Percentiles rank a stretch among this genome's conserved stretches.
Conservation (phyloP, 2,113 vertebrate species). For the Neogobius melanostomus region DNA sequence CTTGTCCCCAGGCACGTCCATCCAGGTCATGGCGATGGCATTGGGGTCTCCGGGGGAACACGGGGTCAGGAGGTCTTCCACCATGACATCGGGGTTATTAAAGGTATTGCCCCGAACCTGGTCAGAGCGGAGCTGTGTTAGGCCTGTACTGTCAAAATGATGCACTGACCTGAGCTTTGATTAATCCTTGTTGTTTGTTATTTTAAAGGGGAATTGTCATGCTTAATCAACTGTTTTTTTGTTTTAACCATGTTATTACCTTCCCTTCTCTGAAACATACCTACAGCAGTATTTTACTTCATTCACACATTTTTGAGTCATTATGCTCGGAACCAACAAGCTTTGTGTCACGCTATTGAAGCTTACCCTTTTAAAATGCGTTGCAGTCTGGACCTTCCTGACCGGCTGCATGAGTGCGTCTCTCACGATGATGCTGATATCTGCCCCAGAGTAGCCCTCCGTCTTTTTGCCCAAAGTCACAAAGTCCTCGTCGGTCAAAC, state of each 20-base stretch:
- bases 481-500: constrained; percentile 81
- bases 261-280: too few species aligned
- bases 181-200: too few species aligned
- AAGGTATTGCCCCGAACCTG: constrained; percentile 80
- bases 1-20: constrained; percentile 88
- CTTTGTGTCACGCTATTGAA: background rate
- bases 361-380: constrained; percentile 91
- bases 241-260: too few species aligned
- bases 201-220: too few species aligned
- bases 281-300: too few species aligned
- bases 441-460: constrained; percentile 89
- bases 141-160: background rate
- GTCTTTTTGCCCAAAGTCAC: constrained; percentile 82
- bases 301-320: too few species aligned
- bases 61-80: constrained; percentile 87
- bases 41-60: constrained; percentile 86
- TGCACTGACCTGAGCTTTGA: background rate
- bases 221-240: too few species aligned
- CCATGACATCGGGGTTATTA: constrained; percentile 69
- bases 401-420: constrained; percentile 95
- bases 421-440: constrained; percentile 88
- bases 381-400: constrained; percentile 88
- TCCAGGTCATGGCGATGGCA: constrained; percentile 89
- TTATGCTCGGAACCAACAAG: too few species aligned
- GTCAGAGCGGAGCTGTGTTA: background rate